Conservation (phyloP, 1,140 invertebrate genomes). For the Lepidostoma basale region DNA sequence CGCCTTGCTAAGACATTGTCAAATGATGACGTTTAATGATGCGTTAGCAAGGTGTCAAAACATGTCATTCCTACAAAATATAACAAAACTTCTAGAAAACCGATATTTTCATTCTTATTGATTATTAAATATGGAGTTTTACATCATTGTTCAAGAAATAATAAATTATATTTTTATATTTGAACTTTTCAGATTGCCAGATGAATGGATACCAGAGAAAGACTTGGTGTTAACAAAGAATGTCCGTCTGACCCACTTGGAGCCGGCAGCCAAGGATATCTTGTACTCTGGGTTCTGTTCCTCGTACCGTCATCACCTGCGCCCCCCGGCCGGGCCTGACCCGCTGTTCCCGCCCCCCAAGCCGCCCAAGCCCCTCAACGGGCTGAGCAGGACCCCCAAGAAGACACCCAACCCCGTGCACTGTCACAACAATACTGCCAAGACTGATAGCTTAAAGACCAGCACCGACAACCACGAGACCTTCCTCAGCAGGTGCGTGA, state of each 20-base stretch:
- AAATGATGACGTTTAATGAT: too few species aligned
- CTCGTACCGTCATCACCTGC: constrained; percentile 27
- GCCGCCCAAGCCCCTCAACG: constrained; percentile 26
- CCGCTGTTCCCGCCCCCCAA: not conserved
- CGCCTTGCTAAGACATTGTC: too few species aligned
- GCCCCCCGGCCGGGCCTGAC: not conserved
- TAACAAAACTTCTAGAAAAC: too few species aligned
- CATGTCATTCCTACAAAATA: too few species aligned
- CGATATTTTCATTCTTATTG: too few species aligned
- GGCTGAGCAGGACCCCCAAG: constrained; percentile 28
- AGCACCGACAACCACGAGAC: constrained; percentile 33
- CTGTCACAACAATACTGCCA: constrained; percentile 43
- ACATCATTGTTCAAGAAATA: too few species aligned
- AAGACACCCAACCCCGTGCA: constrained; percentile 25
- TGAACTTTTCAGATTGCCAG: constrained; percentile 61
- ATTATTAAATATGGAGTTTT: too few species aligned
- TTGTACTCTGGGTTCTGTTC: constrained; percentile 49
- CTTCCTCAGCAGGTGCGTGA: constrained; percentile 19
- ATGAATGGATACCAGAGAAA: constrained; percentile 67
- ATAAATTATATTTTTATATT: constrained; percentile 5
- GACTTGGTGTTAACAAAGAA: constrained; percentile 61
- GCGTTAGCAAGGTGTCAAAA: too few species aligned
- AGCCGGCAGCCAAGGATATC: constrained; percentile 20
- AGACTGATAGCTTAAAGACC: constrained; percentile 45
- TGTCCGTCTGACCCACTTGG: constrained; percentile 57